Evolutionary conservation across 2,888 invertebrate genomes (phyloP).

Genomic region (Dascillus cervinus): DNA sequence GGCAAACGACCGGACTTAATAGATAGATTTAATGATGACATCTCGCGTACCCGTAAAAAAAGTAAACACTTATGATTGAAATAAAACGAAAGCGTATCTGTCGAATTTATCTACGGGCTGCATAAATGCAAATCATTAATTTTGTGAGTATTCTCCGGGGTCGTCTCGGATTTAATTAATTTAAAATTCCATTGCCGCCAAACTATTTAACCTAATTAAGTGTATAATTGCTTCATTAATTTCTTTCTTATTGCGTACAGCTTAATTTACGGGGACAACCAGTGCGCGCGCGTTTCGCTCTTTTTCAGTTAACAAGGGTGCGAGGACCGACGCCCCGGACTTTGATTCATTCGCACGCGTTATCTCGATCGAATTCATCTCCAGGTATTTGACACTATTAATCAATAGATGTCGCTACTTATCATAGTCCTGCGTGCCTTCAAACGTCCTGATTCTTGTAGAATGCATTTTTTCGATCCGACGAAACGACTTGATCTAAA

Average conservation of each 20-base stretch:
- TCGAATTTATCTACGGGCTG: slow-evolving; percentile 21
- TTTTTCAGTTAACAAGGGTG: background rate
- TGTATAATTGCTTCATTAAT: slow-evolving; percentile 24
- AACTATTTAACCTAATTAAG: slow-evolving; percentile 23
- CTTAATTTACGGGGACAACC: slow-evolving; percentile 14
- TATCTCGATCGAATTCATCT: too few relatives aligned
- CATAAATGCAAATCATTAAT: slow-evolving; percentile 21
- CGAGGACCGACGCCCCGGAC: background rate
- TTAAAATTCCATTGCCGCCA: slow-evolving; percentile 20
- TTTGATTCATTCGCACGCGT: background rate
- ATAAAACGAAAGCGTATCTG: slow-evolving; percentile 19
- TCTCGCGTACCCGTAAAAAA: slow-evolving; percentile 11
- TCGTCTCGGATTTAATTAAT: slow-evolving; percentile 19
- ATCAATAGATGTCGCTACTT: slow-evolving; percentile 25
- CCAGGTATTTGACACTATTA: too few relatives aligned
- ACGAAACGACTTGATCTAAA: too few relatives aligned
- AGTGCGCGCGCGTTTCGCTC: too few relatives aligned
- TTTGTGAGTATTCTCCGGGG: slow-evolving; percentile 19
- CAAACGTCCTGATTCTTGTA: too few relatives aligned
- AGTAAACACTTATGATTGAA: slow-evolving; percentile 16
- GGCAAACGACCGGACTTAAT: too few relatives aligned
- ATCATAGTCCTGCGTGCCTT: too few relatives aligned
- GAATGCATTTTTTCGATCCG: too few relatives aligned
- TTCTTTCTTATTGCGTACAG: slow-evolving; percentile 15
- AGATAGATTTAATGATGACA: background rate